Percentiles rank a stretch among this genome's conserved stretches.
These are phyloP conservation scores for Pseudopodoces humilis DNA, from an alignment of 2,113 vertebrate species.

Conservation along the genomic window DNA sequence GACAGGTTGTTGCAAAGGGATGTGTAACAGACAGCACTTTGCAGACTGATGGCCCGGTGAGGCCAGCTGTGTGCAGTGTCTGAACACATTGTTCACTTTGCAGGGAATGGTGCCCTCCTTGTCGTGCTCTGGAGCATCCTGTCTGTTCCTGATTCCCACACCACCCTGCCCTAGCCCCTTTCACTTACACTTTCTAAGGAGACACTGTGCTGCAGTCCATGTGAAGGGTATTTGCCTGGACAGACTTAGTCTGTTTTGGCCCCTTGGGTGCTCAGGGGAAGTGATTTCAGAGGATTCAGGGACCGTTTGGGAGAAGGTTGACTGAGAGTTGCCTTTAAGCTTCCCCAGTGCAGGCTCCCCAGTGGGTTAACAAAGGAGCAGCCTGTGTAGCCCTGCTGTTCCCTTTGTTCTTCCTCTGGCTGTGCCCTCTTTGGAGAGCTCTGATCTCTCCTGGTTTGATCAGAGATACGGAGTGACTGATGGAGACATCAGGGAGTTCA, in stretches of 20 bases:
- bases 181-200: not conserved
- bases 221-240: not conserved
- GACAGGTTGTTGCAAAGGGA: not conserved
- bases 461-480: not conserved
- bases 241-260: not conserved
- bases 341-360: not conserved
- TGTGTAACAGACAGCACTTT: not conserved
- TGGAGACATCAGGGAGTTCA: not conserved
- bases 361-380: conserved; percentile 45
- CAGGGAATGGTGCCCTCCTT: conserved; percentile 5
- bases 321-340: not conserved
- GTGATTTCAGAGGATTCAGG: not conserved
- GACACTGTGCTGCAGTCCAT: not conserved
- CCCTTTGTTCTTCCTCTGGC: conserved; percentile 37
- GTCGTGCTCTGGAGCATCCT: not conserved
- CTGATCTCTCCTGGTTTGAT: not conserved
- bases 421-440: not conserved
- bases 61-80: not conserved
- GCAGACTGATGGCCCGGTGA: not conserved
- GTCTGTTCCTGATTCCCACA: not conserved
- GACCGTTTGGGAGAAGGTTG: not conserved
- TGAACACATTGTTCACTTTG: not conserved
- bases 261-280: not conserved
- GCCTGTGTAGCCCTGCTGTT: not conserved
- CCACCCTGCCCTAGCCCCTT: not conserved